Conservation (phyloP, 2,113 vertebrate species). For the Eptesicus fuscus region DNA sequence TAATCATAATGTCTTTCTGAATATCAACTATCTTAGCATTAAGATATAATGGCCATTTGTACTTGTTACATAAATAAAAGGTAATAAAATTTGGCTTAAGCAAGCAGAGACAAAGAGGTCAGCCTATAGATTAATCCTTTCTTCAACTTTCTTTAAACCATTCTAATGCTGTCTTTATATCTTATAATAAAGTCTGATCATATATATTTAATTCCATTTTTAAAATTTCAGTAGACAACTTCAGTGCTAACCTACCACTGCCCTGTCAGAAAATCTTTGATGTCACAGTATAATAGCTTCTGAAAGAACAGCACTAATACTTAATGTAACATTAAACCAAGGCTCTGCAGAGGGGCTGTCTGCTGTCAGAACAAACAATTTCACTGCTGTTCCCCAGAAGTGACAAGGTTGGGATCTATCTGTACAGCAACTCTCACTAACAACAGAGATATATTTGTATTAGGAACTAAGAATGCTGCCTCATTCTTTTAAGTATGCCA, state of each 20-base stretch:
- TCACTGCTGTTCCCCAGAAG: slow-evolving; percentile 81
- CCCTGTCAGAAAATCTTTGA: slow-evolving; percentile 88
- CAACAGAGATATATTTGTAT: slow-evolving; percentile 67
- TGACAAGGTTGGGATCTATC: slow-evolving; percentile 82
- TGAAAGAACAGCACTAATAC: slow-evolving; percentile 87
- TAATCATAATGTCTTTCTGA: slow-evolving; percentile 75
- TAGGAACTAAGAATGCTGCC: slow-evolving; percentile 53
- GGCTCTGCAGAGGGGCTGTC: slow-evolving; percentile 83
- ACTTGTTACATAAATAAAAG: slow-evolving; percentile 75
- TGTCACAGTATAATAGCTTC: slow-evolving; percentile 86
- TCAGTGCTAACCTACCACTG: slow-evolving; percentile 83
- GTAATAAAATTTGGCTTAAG: slow-evolving; percentile 77
- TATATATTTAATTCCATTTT: slow-evolving; percentile 88
- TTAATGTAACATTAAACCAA: slow-evolving; percentile 88
- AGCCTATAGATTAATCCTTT: slow-evolving; percentile 76
- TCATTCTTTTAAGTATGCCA: slow-evolving; percentile 52
- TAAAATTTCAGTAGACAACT: slow-evolving; percentile 87
- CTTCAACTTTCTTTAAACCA: slow-evolving; percentile 77
- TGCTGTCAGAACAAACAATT: slow-evolving; percentile 86
- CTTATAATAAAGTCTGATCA: slow-evolving; percentile 82
- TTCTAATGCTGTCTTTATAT: slow-evolving; percentile 76
- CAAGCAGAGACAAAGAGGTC: slow-evolving; percentile 75
- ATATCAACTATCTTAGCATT: slow-evolving; percentile 70
- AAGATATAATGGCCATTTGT: slow-evolving; percentile 74
- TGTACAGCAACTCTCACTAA: slow-evolving; percentile 70